phyloP scores from a whole-genome alignment of 2,797 vertebrate genomes.

The Microctenopoma lineatum region DNA sequence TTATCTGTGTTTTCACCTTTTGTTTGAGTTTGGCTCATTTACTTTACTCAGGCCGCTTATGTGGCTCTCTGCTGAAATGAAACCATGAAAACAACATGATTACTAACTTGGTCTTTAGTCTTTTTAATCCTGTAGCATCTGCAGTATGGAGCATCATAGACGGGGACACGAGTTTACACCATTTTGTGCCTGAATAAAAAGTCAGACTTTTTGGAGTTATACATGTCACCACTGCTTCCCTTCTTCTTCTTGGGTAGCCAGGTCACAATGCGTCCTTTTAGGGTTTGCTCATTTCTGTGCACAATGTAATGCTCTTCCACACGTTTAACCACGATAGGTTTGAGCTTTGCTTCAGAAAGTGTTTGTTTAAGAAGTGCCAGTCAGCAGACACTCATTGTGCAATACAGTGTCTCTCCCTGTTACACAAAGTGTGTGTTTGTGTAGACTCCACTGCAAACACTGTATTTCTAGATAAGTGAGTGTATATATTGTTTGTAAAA shows the following conservation, averaged over 20 bases:
- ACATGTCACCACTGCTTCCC: constrained; percentile 1
- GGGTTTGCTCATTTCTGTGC: neutral
- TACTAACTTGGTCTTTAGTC: too few relatives aligned
- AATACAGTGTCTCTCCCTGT: neutral
- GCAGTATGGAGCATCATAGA: too few relatives aligned
- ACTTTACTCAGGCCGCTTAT: too few relatives aligned
- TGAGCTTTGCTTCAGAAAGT: neutral
- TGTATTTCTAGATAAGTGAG: too few relatives aligned
- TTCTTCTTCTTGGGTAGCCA: neutral
- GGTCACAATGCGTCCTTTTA: neutral
- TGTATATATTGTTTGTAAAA: neutral
- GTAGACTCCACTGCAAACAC: too few relatives aligned
- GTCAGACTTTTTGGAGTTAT: neutral
- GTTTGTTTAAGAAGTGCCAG: neutral
- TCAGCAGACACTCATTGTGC: neutral
- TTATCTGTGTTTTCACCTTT: too few relatives aligned
- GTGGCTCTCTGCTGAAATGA: too few relatives aligned
- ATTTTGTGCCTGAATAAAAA: neutral
- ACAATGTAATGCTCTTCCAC: neutral
- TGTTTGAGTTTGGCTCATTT: too few relatives aligned
- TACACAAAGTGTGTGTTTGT: neutral
- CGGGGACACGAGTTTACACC: too few relatives aligned
- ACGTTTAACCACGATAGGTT: neutral
- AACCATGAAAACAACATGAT: too few relatives aligned
- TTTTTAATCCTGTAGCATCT: too few relatives aligned